These are phyloP conservation scores for Procavia capensis DNA, from an alignment of 2,113 vertebrate species.

Conservation along the genomic window DNA sequence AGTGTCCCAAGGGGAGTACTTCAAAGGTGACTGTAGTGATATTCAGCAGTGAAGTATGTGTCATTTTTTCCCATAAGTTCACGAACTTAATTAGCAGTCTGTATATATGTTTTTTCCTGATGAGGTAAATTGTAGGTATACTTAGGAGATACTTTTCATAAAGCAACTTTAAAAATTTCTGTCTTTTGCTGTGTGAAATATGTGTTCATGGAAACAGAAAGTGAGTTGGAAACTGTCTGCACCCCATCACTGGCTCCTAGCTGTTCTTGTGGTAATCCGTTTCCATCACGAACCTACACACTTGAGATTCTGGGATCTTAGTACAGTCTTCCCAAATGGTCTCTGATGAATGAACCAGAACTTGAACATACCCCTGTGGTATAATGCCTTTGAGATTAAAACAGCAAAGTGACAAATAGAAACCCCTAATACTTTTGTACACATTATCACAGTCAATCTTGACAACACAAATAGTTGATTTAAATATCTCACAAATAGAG, in stretches of 20 bases:
- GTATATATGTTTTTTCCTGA: too few relatives aligned
- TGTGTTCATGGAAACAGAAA: background rate
- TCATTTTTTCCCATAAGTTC: too few relatives aligned
- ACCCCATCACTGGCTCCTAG: constrained; percentile 52
- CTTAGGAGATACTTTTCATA: too few relatives aligned
- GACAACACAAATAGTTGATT: background rate
- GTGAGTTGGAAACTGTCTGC: background rate
- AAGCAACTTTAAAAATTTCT: too few relatives aligned
- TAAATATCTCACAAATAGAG: background rate
- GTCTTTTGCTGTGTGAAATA: too few relatives aligned
- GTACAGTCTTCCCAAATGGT: background rate
- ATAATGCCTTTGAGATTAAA: constrained; percentile 5
- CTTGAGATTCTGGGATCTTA: constrained; percentile 23
- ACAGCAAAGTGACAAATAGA: background rate
- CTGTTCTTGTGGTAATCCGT: background rate
- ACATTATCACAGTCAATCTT: background rate
- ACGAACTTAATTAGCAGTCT: too few relatives aligned
- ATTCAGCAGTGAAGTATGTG: too few relatives aligned
- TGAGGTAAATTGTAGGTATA: too few relatives aligned
- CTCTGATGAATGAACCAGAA: background rate
- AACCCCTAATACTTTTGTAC: background rate
- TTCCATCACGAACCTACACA: constrained; percentile 30
- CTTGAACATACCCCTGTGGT: background rate
- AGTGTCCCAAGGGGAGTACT: too few relatives aligned
- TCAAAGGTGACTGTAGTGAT: too few relatives aligned